Conservation (phyloP, 2,888 invertebrate species). For the Augiades crinisus region DNA sequence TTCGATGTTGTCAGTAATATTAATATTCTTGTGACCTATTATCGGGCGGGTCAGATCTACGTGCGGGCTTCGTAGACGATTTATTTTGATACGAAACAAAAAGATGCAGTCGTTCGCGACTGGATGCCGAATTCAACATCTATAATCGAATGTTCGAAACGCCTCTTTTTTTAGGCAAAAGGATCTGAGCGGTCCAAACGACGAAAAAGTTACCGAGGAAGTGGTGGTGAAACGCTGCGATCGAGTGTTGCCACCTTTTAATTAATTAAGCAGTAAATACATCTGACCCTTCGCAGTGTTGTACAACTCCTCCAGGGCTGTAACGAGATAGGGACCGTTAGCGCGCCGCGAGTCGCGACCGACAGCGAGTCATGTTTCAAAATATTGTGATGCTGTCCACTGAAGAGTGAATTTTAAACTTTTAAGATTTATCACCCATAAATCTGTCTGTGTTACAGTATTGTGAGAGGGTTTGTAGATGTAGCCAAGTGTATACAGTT, state of each 20-base stretch:
- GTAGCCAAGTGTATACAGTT: too few species aligned
- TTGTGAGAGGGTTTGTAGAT: too few species aligned
- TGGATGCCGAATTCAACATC: too few species aligned
- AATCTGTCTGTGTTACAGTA: too few species aligned
- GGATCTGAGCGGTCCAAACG: too few species aligned
- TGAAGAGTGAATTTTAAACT: conserved; percentile 20
- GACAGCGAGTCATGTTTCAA: conserved; percentile 56
- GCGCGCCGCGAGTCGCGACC: conserved; percentile 35
- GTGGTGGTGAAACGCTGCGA: too few species aligned
- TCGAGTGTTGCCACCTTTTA: too few species aligned
- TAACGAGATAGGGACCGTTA: conserved; percentile 54
- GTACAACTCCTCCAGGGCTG: conserved; percentile 40
- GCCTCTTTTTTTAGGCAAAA: too few species aligned
- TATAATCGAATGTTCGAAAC: too few species aligned
- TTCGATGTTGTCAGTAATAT: conserved; percentile 73
- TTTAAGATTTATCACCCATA: conserved; percentile 6
- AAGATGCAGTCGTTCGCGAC: conserved; percentile 47
- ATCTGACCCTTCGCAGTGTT: too few species aligned
- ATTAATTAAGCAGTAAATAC: too few species aligned
- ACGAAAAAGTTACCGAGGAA: too few species aligned
- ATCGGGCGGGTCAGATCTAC: conserved; percentile 67
- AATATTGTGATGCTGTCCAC: conserved; percentile 61
- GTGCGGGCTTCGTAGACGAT: conserved; percentile 49
- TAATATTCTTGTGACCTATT: conserved; percentile 74
- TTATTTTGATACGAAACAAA: conserved; percentile 63